These are phyloP conservation scores for Threskiornis aethiopicus DNA, from an alignment of 2,797 vertebrate species.

Conservation along the genomic window DNA sequence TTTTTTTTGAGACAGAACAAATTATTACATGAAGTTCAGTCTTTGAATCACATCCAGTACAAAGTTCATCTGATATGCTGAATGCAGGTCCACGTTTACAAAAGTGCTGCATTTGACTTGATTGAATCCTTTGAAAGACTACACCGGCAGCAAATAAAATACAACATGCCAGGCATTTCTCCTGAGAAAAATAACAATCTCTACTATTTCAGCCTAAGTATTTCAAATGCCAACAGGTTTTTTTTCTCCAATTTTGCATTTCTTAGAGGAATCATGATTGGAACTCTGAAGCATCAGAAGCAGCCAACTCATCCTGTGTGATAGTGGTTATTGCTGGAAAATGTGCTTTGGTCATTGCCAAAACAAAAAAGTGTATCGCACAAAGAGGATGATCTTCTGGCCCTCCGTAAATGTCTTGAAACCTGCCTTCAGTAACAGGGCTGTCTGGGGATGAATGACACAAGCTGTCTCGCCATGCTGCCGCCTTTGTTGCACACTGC, in stretches of 20 bases:
- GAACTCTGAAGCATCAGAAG: not conserved
- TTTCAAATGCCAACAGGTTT: not conserved
- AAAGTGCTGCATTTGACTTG: not conserved
- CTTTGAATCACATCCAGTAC: constrained; percentile 13
- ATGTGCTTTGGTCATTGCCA: not conserved
- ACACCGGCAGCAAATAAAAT: not conserved
- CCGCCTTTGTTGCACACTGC: not conserved
- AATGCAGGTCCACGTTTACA: not conserved
- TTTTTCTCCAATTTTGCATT: not conserved
- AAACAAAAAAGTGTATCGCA: not conserved
- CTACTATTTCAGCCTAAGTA: not conserved
- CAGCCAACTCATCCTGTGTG: not conserved
- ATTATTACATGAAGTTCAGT: not conserved
- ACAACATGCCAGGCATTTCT: not conserved
- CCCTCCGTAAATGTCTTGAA: not conserved
- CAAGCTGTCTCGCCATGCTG: not conserved
- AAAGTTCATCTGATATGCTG: constrained; percentile 26
- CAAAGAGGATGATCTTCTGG: not conserved
- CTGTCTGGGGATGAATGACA: not conserved
- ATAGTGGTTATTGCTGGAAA: not conserved
- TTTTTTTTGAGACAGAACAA: not conserved
- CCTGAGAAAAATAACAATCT: not conserved
- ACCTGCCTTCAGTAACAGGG: not conserved
- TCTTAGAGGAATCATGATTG: not conserved
- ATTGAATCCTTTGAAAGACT: not conserved